These are phyloP conservation scores for Periophthalmus magnuspinnatus DNA, from an alignment of 2,797 vertebrate genomes.

Conservation along the genomic window DNA sequence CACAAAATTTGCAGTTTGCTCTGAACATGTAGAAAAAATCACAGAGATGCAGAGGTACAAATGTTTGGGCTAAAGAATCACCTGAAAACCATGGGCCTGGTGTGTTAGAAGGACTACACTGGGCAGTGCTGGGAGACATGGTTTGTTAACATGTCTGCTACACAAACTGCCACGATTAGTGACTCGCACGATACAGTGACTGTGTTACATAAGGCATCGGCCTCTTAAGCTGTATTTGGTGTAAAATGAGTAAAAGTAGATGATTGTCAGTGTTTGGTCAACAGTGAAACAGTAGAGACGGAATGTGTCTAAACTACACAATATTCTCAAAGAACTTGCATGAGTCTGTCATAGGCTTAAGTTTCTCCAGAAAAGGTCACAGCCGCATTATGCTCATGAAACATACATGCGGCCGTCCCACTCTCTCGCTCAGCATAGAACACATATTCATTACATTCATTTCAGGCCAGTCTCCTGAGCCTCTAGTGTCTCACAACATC, in stretches of 20 bases:
- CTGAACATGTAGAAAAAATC: too few species aligned
- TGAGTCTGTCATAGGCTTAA: background rate
- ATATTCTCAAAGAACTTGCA: background rate
- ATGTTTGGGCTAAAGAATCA: too few species aligned
- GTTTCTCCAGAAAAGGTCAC: background rate
- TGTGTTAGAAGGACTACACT: too few species aligned
- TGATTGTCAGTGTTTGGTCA: constrained; percentile 49
- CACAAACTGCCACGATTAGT: background rate
- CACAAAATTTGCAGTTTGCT: too few species aligned
- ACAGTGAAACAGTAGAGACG: constrained; percentile 45
- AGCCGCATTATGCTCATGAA: background rate
- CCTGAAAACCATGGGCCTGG: too few species aligned
- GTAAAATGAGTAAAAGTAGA: background rate
- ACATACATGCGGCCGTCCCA: background rate
- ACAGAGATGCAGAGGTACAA: too few species aligned
- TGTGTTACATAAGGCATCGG: background rate
- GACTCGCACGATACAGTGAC: background rate
- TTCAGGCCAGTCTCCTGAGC: constrained; percentile 9
- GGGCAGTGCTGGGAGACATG: background rate
- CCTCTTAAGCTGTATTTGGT: background rate
- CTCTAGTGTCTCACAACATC: constrained; percentile 15
- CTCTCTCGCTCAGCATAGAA: background rate
- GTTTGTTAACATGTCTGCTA: background rate
- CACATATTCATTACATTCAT: constrained; percentile 19
- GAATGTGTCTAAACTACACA: constrained; percentile 1